Base-by-base conservation (phyloP, 2,888 invertebrate genomes). In the Yponomeuta evonymella region DNA sequence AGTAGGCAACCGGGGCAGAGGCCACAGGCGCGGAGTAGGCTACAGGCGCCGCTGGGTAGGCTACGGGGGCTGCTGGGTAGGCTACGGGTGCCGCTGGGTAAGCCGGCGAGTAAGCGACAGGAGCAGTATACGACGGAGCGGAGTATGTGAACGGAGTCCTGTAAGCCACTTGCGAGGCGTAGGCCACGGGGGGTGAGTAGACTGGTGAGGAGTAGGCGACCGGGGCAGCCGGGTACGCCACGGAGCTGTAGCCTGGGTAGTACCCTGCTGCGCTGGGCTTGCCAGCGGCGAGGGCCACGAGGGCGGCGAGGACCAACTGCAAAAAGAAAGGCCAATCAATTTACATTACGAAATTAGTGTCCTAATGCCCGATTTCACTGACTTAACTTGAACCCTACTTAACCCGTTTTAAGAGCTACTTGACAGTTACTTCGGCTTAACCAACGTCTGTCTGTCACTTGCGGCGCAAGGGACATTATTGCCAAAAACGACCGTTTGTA, bases 231-330 rank as follows among this genome's bases (percentile, higher is more conserved):
- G 10, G 71, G 67, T 5, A 62, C 63, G 29, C 70, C 23, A 36
- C 51, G 36, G 70, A n/a, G 65, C 51, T 48, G 48, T 58, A 58
- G 64, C 69, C 51, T 4, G 12, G 23, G 64, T 33, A 5, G 43
- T 43, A 48, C 8, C 48, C 33, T 15, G 73, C 71, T 6, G 36
- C 71, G 67, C 29, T 15, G n/a, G 89, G 68, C 80, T 85, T 79
- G 80, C 87, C 78, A 81, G 86, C 75, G 80, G 85, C 72, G 79
- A 86, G 4, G 80, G 87, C 77, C 83, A 79, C 71, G 71, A 79
- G 72, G 73, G 78, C 75, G 71, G 79, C 74, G 72, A 79, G 75
- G 67, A 78, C 51, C 9, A 68, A 29, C 68, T 68, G 68, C 23
- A 51, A 68, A 5, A 30, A 58, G 48, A 15, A 29, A 23, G 5